phyloP scores from a whole-genome alignment of 2,113 vertebrate species.

The Pluvialis apricaria region DNA sequence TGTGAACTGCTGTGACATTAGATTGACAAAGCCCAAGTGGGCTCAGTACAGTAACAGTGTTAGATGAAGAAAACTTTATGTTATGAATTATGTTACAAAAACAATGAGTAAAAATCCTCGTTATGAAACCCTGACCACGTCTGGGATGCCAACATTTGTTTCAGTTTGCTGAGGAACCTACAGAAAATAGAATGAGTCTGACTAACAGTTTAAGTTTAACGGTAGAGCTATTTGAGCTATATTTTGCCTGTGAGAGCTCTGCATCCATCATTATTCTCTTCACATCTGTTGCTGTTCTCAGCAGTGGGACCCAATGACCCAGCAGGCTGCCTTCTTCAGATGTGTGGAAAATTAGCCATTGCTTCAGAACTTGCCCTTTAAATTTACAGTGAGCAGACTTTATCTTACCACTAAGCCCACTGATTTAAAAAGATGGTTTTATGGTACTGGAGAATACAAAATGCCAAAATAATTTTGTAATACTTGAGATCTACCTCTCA shows the following conservation, averaged over 20 bases:
- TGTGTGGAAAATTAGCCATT: background rate
- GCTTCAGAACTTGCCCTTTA: background rate
- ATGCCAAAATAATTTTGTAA: background rate
- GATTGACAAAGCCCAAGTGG: background rate
- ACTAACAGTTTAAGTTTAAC: background rate
- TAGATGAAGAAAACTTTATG: background rate
- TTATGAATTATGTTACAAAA: background rate
- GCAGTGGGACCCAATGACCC: background rate
- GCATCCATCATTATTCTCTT: background rate
- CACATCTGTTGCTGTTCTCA: background rate
- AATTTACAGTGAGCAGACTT: background rate
- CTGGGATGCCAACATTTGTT: background rate
- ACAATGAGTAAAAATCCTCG: background rate
- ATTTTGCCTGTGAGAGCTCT: background rate
- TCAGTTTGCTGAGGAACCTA: background rate
- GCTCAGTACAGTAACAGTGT: background rate
- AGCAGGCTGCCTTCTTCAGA: background rate
- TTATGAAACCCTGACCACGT: background rate
- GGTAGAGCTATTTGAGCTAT: background rate
- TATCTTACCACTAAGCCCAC: background rate
- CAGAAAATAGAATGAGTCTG: background rate
- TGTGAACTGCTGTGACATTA: background rate
- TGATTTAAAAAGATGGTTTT: background rate
- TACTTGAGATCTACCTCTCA: background rate
- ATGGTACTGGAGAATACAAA: background rate